Evolutionary conservation across 2,113 vertebrate species (phyloP).

Genomic region (Muntiacus reevesi): DNA sequence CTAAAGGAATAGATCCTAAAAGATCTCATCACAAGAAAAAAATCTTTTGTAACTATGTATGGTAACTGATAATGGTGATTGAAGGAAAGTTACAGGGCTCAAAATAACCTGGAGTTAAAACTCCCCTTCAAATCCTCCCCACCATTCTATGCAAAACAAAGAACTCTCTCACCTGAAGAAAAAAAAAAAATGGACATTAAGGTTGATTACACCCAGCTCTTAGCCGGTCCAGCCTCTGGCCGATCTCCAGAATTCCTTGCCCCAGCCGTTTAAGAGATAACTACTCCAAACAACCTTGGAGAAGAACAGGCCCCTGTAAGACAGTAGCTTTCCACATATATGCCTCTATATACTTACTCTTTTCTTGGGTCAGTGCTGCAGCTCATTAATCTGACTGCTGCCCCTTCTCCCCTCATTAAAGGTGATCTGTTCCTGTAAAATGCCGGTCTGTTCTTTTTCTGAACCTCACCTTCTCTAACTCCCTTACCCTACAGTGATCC

Average conservation of each 20-base stretch:
- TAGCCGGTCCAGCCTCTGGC: background rate
- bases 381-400: background rate
- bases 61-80: background rate
- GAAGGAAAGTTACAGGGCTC: background rate
- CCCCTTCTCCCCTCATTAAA: background rate
- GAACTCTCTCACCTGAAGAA: background rate
- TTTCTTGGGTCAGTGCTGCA: background rate
- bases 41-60: background rate
- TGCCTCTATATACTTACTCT: background rate
- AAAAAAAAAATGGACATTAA: background rate
- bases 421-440: background rate
- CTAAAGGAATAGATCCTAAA: background rate
- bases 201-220: background rate
- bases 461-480: background rate
- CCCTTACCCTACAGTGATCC: background rate
- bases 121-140: background rate
- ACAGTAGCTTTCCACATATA: background rate
- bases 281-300: background rate
- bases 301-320: background rate
- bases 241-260: background rate
- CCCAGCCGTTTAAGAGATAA: background rate
- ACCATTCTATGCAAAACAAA: background rate
- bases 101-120: background rate
- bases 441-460: background rate
- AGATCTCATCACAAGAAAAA: background rate